A percentile compares a stretch with the other conserved stretches of the same genome.
These are phyloP conservation scores for Drosophila navojoa DNA, from an alignment of 1,140 invertebrate genomes.

Conservation along the genomic window DNA sequence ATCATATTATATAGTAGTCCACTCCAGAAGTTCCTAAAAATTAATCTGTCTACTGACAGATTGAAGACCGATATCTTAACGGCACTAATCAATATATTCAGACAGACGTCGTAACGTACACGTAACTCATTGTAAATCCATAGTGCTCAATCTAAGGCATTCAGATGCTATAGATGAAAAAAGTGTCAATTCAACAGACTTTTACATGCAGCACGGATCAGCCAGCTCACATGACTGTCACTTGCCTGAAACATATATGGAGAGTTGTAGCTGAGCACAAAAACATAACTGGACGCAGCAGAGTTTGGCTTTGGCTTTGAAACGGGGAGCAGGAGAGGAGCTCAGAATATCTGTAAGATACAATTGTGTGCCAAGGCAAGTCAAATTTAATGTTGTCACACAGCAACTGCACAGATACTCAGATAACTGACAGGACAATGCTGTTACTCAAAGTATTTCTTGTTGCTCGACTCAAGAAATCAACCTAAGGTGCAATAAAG, in stretches of 20 bases:
- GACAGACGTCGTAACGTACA: not conserved
- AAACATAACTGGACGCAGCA: constrained; percentile 14
- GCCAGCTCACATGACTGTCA: constrained; percentile 22
- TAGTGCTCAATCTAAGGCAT: not conserved
- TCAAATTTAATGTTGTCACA: constrained; percentile 54
- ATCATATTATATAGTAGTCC: no score
- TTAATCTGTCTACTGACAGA: no score
- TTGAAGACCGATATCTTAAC: no score
- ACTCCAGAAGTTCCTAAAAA: no score
- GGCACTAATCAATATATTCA: not conserved
- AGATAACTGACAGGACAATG: constrained; percentile 42
- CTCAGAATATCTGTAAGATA: constrained; percentile 13
- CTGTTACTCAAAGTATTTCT: constrained; percentile 21
- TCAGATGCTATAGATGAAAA: not conserved
- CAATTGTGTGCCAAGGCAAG: constrained; percentile 31
- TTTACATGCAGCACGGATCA: constrained; percentile 32
- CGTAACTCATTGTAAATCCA: not conserved
- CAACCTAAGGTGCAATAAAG: constrained; percentile 3
- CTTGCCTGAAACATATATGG: constrained; percentile 25
- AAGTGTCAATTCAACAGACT: constrained; percentile 28
- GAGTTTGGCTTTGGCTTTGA: constrained; percentile 26
- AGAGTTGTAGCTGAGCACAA: constrained; percentile 17
- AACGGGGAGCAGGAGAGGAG: not conserved
- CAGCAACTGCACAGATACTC: constrained; percentile 35
- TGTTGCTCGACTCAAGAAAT: not conserved